These are phyloP conservation scores for Toxonevra muliebris DNA, from an alignment of 2,888 invertebrate genomes.

Conservation along the genomic window DNA sequence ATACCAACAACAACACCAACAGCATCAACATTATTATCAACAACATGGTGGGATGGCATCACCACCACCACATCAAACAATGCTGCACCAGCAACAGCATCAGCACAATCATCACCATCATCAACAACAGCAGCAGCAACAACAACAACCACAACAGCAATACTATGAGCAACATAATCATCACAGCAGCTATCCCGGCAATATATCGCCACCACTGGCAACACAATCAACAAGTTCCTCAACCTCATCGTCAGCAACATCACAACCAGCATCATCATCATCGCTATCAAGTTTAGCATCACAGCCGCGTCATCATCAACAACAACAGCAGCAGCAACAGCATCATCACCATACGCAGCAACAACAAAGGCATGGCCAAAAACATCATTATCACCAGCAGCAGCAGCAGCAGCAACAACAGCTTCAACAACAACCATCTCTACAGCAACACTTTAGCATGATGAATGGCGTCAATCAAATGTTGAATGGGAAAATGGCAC, in stretches of 20 bases:
- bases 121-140: slow-evolving; percentile 47
- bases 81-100: slow-evolving; percentile 51
- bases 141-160: slow-evolving; percentile 40
- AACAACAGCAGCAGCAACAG: slow-evolving; percentile 48
- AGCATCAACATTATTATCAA: slow-evolving; percentile 37
- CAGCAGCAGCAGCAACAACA: slow-evolving; percentile 36
- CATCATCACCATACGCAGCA: slow-evolving; percentile 47
- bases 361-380: slow-evolving; percentile 34
- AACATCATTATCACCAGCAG: slow-evolving; percentile 42
- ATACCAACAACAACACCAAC: slow-evolving; percentile 61
- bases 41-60: slow-evolving; percentile 66
- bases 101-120: slow-evolving; percentile 65
- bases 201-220: slow-evolving; percentile 57
- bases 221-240: slow-evolving; percentile 60
- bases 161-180: slow-evolving; percentile 51
- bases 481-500: slow-evolving; percentile 28
- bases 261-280: slow-evolving; percentile 62
- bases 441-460: slow-evolving; percentile 35
- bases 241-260: slow-evolving; percentile 61
- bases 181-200: slow-evolving; percentile 51
- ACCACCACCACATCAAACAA: slow-evolving; percentile 64
- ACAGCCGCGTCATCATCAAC: slow-evolving; percentile 56
- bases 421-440: slow-evolving; percentile 26
- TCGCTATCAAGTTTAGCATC: slow-evolving; percentile 61
- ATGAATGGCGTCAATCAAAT: slow-evolving; percentile 38